Evolutionary conservation across 2,797 vertebrate species (phyloP), one percentile per base, ranked within the genome.

Genomic region (Diglossa cyanea): DNA sequence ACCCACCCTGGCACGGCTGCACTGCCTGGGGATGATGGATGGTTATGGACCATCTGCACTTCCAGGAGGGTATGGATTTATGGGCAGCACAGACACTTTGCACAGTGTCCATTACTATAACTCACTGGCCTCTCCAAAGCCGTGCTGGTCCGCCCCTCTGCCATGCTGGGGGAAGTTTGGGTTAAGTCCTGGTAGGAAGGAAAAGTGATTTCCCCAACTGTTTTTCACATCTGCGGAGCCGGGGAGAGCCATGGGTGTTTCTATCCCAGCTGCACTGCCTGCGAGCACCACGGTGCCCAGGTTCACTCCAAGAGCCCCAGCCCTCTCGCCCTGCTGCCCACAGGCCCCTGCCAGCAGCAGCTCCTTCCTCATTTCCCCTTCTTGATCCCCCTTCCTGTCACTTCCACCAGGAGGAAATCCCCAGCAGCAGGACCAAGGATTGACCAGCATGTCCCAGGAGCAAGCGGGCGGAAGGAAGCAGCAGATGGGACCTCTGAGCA

Each of bases 21-120:
- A 73, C 97, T 95, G 86, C 83, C 96, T 70, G 21, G 76, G 97
- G 88, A 90, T 98, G 98, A 98, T 98, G 97, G 98, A 98, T 96
- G 98, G 94, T 98, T 98, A 98, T 98, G 97, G 98, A 97, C 97
- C 98, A 98, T 98, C 98, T 98, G 98, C 98, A 98, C 98, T 98
- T 97, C 80, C 97, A 96, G 97, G 97, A 96, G 96, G 96, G 97
- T 97, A 96, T 95, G 97, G 98, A 99, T 98, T 98, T 98, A 98
- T 95, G 98, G 97, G 97, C 91, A 21, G 92, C 97, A 89, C 94
- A 96, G 98, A 97, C 98, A 98, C 97, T 97, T 94, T 96, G 96
- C 97, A 98, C 98, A 98, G 98, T 97, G 98, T 98, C 98, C 98
- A 97, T 98, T 97, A 98, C 98, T 96, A 96, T 98, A 98, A 98